Conservation (phyloP, 2,888 invertebrate species). For the Andrena hattorfiana region DNA sequence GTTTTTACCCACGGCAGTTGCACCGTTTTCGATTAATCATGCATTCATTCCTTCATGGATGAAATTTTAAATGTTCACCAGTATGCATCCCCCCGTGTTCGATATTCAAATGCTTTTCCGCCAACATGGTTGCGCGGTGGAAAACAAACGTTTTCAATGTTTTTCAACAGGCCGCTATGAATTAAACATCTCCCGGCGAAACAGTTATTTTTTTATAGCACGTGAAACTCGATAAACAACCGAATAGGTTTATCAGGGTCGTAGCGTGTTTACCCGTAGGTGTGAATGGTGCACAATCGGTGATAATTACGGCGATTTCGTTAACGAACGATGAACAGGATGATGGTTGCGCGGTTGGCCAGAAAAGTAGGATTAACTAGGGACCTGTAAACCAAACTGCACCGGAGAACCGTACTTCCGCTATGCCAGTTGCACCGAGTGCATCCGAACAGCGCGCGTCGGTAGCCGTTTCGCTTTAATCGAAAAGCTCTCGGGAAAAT, state of each 20-base stretch:
- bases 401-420: conserved; percentile 26
- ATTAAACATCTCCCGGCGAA: not conserved
- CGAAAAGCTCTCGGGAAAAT: conserved; percentile 37
- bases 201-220: not conserved
- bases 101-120: not conserved
- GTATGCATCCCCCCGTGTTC: not conserved
- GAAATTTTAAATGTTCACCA: conserved; percentile 1
- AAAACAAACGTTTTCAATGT: not conserved
- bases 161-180: not conserved
- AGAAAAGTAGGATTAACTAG: conserved; percentile 47
- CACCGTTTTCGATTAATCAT: conserved; percentile 13
- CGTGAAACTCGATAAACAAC: not conserved
- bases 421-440: conserved; percentile 18
- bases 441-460: conserved; percentile 37
- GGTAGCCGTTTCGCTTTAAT: conserved; percentile 44
- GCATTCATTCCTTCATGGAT: not conserved
- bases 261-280: no score
- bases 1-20: not conserved
- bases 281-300: not conserved
- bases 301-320: conserved; percentile 30
- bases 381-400: not conserved
- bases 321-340: conserved; percentile 21
- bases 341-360: conserved; percentile 23
- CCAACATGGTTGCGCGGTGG: not conserved
- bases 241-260: no score